Evolutionary conservation across 2,113 vertebrate species (phyloP).

Genomic region (Carettochelys insculpta): DNA sequence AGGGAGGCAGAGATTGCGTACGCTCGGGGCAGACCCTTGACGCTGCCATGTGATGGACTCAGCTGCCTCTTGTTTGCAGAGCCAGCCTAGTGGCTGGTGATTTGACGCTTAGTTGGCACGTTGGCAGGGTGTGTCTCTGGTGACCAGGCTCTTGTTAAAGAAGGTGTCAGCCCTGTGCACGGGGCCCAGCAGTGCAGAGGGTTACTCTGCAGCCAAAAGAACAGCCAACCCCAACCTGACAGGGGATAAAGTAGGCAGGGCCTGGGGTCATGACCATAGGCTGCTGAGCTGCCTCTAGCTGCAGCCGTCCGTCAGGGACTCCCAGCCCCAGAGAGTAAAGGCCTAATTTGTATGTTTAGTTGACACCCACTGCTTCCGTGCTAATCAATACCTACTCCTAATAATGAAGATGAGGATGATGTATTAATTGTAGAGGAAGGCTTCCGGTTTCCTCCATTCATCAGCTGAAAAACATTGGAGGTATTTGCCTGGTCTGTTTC

Average conservation of each 20-base stretch:
- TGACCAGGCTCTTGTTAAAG: neutral
- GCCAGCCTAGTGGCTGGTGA: neutral
- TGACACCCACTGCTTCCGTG: neutral
- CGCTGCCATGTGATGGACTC: neutral
- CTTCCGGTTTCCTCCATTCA: neutral
- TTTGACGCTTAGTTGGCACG: neutral
- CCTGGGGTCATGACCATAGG: neutral
- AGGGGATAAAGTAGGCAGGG: neutral
- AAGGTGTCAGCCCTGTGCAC: neutral
- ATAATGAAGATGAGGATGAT: neutral
- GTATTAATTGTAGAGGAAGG: neutral
- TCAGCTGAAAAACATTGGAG: neutral
- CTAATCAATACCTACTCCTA: neutral
- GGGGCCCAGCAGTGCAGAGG: neutral
- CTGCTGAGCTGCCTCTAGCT: neutral
- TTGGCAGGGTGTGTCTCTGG: neutral
- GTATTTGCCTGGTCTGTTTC: neutral
- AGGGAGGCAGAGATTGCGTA: neutral
- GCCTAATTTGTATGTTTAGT: neutral
- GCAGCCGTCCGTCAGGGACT: too few relatives aligned
- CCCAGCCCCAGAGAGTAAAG: neutral
- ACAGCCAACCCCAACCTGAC: neutral
- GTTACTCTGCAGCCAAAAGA: neutral
- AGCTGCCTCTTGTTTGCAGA: neutral
- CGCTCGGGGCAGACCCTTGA: too few relatives aligned